Evolutionary conservation across 2,113 vertebrate genomes (phyloP), one percentile per base, ranked within the genome.

Genomic region (Merops nubicus): DNA sequence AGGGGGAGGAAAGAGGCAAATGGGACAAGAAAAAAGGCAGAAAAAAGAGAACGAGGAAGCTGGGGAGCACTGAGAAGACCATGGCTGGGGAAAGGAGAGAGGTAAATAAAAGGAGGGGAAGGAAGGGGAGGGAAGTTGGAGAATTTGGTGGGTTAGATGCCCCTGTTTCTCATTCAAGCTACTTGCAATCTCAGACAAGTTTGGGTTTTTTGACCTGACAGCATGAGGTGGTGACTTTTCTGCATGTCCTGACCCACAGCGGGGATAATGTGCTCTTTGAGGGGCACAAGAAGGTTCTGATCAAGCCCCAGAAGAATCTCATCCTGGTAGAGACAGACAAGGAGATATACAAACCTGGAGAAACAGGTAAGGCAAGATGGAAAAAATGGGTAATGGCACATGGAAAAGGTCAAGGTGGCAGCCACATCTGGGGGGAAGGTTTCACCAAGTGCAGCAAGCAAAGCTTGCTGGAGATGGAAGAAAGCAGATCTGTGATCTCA

Each of bases 251-350:
- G 51, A 87, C 95, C 70, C 70, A 31, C 43, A 88, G 68, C 0
- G 57, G 96, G 43, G 69, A 96, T 21, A 89, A 31, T 4, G 73
- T 97, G 53, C 73, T n/a, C 33, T 83, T 97, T 67, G 78, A 97
- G 8, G 84, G 94, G 50, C 51, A 9, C 67, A 98, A 97, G 89
- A 96, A 94, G 4, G 91, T 98, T 73, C 75, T 98, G 23, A 83
- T 98, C 17, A n/a, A 89, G 73, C 93, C 85, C 19, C 76, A 67
- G 89, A 45, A 57, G 18, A 79, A 34, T 20, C 22, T 88, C 33
- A 51, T 92, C 19, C 88, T 98, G 47, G 18, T 98, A 36, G 94
- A 97, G 65, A 98, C 96, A 25, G 97, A 98, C 82, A 97, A 98
- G 54, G 76, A 15, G 17, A n/a, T 97, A 57, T 97, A 98, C 67